Evolutionary conservation across 2,113 vertebrate genomes (phyloP).

Genomic region (Solea senegalensis): DNA sequence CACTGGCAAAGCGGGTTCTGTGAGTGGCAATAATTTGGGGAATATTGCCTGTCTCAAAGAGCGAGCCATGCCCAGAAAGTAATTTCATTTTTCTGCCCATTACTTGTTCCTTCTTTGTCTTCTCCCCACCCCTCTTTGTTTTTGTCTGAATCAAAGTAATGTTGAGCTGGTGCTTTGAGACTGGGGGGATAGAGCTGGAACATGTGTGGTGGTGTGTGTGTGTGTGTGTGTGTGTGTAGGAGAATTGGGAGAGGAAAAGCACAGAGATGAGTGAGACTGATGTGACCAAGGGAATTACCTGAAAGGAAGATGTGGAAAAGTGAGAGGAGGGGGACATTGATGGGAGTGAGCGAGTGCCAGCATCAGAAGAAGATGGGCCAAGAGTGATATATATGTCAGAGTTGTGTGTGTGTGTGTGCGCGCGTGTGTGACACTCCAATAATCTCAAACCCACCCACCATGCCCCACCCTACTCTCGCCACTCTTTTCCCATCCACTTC

Average conservation of each 20-base stretch:
- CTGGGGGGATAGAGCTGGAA: conserved; percentile 49
- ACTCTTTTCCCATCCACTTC: conserved; percentile 50
- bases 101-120: conserved; percentile 67
- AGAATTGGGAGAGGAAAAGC: conserved; percentile 21
- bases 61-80: conserved; percentile 70
- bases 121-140: not conserved
- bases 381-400: conserved; percentile 62
- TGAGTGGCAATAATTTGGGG: conserved; percentile 78
- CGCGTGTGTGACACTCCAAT: conserved; percentile 18
- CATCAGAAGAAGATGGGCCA: conserved; percentile 40
- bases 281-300: conserved; percentile 74
- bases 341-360: conserved; percentile 49
- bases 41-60: conserved; percentile 76
- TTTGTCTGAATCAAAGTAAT: conserved; percentile 70
- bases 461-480: conserved; percentile 43
- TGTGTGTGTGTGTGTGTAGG: too few relatives aligned
- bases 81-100: conserved; percentile 81
- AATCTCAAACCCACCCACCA: conserved; percentile 42
- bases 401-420: conserved; percentile 29
- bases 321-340: conserved; percentile 35
- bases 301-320: conserved; percentile 53
- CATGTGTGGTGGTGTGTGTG: conserved; percentile 38
- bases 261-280: conserved; percentile 69
- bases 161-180: conserved; percentile 68
- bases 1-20: conserved; percentile 60